Evolutionary conservation across 2,113 vertebrate species (phyloP).

Genomic region (Zingel zingel): DNA sequence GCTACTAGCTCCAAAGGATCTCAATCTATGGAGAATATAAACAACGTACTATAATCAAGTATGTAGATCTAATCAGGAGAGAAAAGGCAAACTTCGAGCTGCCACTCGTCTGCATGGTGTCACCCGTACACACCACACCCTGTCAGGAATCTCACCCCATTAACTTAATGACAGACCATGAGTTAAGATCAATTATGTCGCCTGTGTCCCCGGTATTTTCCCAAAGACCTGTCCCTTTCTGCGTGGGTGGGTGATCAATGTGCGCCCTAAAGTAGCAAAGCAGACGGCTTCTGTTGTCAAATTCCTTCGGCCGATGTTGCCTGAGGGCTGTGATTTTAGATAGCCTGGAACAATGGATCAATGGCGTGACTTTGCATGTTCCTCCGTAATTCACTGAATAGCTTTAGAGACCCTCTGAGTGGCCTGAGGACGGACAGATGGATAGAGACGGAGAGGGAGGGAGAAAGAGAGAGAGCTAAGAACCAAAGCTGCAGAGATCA

Average conservation of each 20-base stretch:
- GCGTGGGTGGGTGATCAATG: constrained; percentile 35
- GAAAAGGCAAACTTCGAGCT: neutral
- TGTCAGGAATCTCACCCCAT: neutral
- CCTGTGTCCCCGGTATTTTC: constrained; percentile 18
- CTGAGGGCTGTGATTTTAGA: constrained; percentile 36
- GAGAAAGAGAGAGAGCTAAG: neutral
- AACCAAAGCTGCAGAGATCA: no score
- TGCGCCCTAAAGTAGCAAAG: constrained; percentile 16
- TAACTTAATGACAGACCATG: constrained; percentile 31
- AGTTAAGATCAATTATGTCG: constrained; percentile 40
- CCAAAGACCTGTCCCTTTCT: constrained; percentile 20
- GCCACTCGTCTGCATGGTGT: neutral
- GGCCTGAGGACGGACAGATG: constrained; percentile 24
- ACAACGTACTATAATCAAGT: no score
- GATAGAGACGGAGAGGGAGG: neutral
- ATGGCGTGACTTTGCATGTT: constrained; percentile 58
- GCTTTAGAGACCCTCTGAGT: constrained; percentile 42
- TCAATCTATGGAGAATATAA: no score
- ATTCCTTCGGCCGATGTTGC: constrained; percentile 51
- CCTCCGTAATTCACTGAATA: constrained; percentile 33
- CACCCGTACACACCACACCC: neutral
- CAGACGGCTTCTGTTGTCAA: constrained; percentile 48
- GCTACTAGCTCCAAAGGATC: no score
- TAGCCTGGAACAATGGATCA: constrained; percentile 57
- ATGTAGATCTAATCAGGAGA: constrained; percentile 2